Percentiles rank a stretch among this genome's conserved stretches.
These are phyloP conservation scores for Eilema griseolum DNA, from an alignment of 2,888 invertebrate genomes.

Conservation along the genomic window DNA sequence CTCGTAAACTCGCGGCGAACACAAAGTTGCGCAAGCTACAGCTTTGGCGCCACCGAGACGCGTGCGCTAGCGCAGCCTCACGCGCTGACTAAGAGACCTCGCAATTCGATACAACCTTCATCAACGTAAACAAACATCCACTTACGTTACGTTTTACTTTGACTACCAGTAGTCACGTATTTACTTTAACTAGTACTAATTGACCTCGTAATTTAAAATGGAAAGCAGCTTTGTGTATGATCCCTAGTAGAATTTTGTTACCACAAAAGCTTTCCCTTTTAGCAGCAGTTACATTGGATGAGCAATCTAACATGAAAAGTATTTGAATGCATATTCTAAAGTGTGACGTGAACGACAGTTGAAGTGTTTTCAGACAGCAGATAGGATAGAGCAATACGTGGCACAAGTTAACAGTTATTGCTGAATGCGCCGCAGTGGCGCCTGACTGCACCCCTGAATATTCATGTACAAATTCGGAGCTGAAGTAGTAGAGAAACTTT, in stretches of 20 bases:
- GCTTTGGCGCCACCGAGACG: slow-evolving; percentile 84
- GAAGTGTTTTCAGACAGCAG: slow-evolving; percentile 54
- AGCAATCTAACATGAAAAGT: slow-evolving; percentile 34
- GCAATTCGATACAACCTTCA: slow-evolving; percentile 86
- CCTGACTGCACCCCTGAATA: slow-evolving; percentile 72
- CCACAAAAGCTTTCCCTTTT: slow-evolving; percentile 40
- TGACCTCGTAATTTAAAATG: slow-evolving; percentile 46
- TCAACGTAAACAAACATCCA: slow-evolving; percentile 83
- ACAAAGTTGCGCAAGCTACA: slow-evolving; percentile 78
- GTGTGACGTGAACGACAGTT: slow-evolving; percentile 43
- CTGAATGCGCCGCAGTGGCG: slow-evolving; percentile 61
- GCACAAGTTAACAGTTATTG: slow-evolving; percentile 81
- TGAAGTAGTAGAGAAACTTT: slow-evolving; percentile 59
- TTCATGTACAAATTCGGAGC: slow-evolving; percentile 74
- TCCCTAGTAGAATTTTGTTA: slow-evolving; percentile 25
- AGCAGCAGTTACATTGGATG: slow-evolving; percentile 22
- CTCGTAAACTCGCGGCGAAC: slow-evolving; percentile 70
- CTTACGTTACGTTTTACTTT: slow-evolving; percentile 71
- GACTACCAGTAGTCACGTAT: slow-evolving; percentile 51
- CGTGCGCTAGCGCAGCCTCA: slow-evolving; percentile 84
- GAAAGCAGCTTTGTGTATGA: slow-evolving; percentile 33
- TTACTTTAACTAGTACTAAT: slow-evolving; percentile 53
- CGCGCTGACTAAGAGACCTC: slow-evolving; percentile 84
- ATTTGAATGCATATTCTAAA: slow-evolving; percentile 38
- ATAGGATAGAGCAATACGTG: slow-evolving; percentile 66